Percentiles rank a stretch among this genome's conserved stretches.
Evolutionary conservation across 30 jellyfish, hydroid and myxozoan species (phyloP).

Genomic region (Cassiopea andromeda): DNA sequence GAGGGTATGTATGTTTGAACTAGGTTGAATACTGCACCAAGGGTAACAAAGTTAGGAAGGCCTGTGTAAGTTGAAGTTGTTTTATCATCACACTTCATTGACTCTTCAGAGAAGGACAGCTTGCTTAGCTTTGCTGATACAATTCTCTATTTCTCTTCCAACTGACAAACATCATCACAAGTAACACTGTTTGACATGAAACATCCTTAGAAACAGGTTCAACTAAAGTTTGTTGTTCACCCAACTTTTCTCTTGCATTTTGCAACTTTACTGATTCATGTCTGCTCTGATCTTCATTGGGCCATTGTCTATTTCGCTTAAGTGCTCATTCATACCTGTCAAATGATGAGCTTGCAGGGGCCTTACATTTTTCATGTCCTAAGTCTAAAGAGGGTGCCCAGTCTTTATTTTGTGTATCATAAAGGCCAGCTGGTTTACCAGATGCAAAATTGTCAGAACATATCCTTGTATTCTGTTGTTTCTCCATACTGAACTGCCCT

Average conservation of each 20-base stretch:
- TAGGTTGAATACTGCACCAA: not conserved
- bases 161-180: not conserved
- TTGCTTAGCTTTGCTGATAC: not conserved
- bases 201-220: not conserved
- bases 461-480: not conserved
- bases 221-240: not conserved
- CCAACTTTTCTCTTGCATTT: not conserved
- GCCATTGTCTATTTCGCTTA: not conserved
- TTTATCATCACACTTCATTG: conserved; percentile 3
- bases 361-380: not conserved
- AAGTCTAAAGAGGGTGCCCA: not conserved
- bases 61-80: conserved; percentile 1
- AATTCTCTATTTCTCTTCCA: not conserved
- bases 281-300: not conserved
- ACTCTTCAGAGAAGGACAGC: conserved; percentile 14
- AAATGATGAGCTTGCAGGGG: not conserved
- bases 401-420: not conserved
- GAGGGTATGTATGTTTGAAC: not conserved
- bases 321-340: not conserved
- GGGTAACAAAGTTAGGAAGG: conserved; percentile 4
- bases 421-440: not conserved
- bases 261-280: not conserved
- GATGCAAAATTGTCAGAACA: not conserved
- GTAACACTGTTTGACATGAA: not conserved
- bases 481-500: not conserved